Conservation (phyloP, 64 coral and sea anemone species). For the Hydrozoanthus tunicans region DNA sequence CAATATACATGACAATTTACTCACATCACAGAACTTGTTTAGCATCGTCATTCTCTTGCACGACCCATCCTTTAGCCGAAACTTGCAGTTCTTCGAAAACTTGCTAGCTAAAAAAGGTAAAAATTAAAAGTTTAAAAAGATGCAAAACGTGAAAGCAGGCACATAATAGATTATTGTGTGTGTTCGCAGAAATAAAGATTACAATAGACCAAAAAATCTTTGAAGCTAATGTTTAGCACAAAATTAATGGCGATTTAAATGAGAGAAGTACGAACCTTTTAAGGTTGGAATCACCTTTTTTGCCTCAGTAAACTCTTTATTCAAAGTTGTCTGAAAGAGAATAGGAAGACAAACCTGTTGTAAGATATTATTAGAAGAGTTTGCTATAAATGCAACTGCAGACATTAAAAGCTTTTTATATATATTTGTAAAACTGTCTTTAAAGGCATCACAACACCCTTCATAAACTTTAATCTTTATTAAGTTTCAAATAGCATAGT, state of each 20-base stretch:
- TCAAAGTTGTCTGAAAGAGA: conserved; percentile 20
- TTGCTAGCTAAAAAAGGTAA: conserved; percentile 1
- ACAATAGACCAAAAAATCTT: too few species aligned
- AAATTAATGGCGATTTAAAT: too few species aligned
- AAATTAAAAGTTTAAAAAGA: background rate
- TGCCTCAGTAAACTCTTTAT: conserved; percentile 18
- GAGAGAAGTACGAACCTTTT: conserved; percentile 12
- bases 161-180: too few species aligned
- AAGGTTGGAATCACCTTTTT: background rate
- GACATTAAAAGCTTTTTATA: too few species aligned
- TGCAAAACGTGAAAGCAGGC: too few species aligned
- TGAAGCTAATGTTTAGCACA: too few species aligned
- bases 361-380: background rate
- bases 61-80: conserved; percentile 32
- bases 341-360: background rate
- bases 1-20: background rate
- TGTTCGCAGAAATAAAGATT: too few species aligned
- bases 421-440: too few species aligned
- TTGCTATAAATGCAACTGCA: too few species aligned
- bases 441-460: too few species aligned
- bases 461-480: too few species aligned
- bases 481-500: too few species aligned
- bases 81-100: conserved; percentile 38
- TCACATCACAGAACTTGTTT: conserved; percentile 47
- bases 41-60: conserved; percentile 40